Evolutionary conservation across 2,888 invertebrate species (phyloP).

Genomic region (Miltochrista miniata): DNA sequence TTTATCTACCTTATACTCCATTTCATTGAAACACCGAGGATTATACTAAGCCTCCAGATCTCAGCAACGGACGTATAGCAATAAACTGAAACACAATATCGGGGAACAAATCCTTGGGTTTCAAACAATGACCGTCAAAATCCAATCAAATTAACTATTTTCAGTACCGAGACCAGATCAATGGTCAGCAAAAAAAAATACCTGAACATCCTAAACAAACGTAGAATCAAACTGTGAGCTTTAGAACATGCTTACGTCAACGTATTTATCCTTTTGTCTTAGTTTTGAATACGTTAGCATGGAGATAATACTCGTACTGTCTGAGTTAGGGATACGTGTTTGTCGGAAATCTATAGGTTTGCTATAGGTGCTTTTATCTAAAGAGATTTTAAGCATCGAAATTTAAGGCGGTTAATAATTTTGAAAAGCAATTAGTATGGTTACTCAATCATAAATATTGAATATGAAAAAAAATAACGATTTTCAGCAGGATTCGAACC

Average conservation of each 20-base stretch:
- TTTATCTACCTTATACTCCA: neutral
- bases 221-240: slow-evolving; percentile 43
- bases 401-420: no score
- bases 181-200: slow-evolving; percentile 45
- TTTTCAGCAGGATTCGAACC: no score
- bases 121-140: slow-evolving; percentile 27
- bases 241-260: slow-evolving; percentile 53
- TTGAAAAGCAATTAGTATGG: no score
- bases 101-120: slow-evolving; percentile 23
- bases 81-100: slow-evolving; percentile 14
- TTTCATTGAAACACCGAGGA: neutral
- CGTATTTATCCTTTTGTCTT: slow-evolving; percentile 26
- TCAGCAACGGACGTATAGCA: slow-evolving; percentile 9
- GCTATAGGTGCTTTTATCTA: no score
- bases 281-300: slow-evolving; percentile 29
- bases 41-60: neutral
- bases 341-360: no score
- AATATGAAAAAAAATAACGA: no score
- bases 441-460: no score
- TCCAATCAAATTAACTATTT: slow-evolving; percentile 47
- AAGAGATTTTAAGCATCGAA: no score
- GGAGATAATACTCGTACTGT: neutral
- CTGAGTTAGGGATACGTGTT: neutral
- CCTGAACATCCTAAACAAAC: slow-evolving; percentile 53
- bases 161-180: slow-evolving; percentile 18